Base-by-base conservation (phyloP, 1,140 invertebrate genomes). In the Microplitis mediator region DNA sequence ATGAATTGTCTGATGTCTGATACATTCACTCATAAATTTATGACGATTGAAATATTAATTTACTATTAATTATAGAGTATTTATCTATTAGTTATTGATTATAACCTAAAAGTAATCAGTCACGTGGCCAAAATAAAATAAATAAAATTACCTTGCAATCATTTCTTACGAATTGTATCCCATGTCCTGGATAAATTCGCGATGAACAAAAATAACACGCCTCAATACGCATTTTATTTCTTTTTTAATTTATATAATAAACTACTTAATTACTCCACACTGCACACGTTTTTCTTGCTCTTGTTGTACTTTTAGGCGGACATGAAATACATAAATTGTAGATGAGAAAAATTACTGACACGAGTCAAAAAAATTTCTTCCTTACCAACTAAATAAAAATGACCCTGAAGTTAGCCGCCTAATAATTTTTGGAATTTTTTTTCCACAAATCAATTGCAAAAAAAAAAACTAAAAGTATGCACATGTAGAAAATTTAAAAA, bases 151-250 rank as follows among this genome's bases (percentile, higher is more conserved):
- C 94, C 87, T 95, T 95, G 85, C 93, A 95, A 81, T 95, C 94
- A 80, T 95, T 95, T 83, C 94, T 89, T 1, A 95, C 94, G 81
- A 95, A 95, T 78, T 95, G 92, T 50, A 95, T 94, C 16, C 94
- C 94, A 82, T 95, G 94, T 68, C 94, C 94, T 75, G 94, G 94
- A 89, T 92, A 95, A 83, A 95, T 90, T 84, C 92, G 90, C 77
- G 93, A 95, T 2, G 94, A 95, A 85, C 94, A 95, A 86, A 95
- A 95, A 88, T 95, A 95, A 90, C 94, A 95, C 79, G 92, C 92
- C 89, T 95, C 93, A 75, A 95, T 95, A 89, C 94, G 92, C 94
- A 95, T 95, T 80, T 88, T 91, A 52, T 11, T 4, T 4, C 16
- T n/a, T n/a, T 58, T 23, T 58, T 9, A 23, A 8, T 9, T 58